Percentiles rank a stretch among this genome's conserved stretches.
phyloP scores from a whole-genome alignment of 1,140 invertebrate genomes.

The Drosophila repleta region DNA sequence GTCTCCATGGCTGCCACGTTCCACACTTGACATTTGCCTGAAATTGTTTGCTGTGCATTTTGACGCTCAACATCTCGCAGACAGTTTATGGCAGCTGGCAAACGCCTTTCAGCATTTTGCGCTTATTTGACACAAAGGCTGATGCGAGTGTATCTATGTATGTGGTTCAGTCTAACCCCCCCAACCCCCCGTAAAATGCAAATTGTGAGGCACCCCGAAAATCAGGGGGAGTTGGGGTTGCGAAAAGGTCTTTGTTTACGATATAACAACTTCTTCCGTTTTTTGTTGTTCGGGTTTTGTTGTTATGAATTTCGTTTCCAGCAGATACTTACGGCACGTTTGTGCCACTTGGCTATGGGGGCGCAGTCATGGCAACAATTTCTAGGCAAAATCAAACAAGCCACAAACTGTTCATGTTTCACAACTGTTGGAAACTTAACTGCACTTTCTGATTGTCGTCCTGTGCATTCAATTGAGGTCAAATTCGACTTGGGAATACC shows the following conservation, averaged over 20 bases:
- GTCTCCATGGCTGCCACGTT: constrained; percentile 35
- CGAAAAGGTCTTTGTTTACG: constrained; percentile 67
- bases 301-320: constrained; percentile 74
- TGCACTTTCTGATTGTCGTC: constrained; percentile 38
- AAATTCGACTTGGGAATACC: constrained; percentile 31
- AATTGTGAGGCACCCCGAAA: constrained; percentile 47
- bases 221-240: neutral
- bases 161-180: neutral
- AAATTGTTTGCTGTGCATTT: constrained; percentile 67
- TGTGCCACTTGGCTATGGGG: constrained; percentile 70
- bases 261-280: constrained; percentile 60
- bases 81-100: constrained; percentile 38
- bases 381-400: constrained; percentile 50
- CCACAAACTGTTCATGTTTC: constrained; percentile 48
- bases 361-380: constrained; percentile 63
- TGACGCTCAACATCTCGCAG: constrained; percentile 35
- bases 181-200: constrained; percentile 57
- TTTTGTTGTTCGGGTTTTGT: constrained; percentile 43
- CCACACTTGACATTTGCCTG: constrained; percentile 55
- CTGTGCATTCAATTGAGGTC: constrained; percentile 43
- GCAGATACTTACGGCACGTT: constrained; percentile 71
- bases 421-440: constrained; percentile 49
- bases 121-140: constrained; percentile 80
- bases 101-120: constrained; percentile 65
- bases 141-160: constrained; percentile 37